Conservation (phyloP, 2,888 invertebrate genomes). For the Tiliacea aurago region DNA sequence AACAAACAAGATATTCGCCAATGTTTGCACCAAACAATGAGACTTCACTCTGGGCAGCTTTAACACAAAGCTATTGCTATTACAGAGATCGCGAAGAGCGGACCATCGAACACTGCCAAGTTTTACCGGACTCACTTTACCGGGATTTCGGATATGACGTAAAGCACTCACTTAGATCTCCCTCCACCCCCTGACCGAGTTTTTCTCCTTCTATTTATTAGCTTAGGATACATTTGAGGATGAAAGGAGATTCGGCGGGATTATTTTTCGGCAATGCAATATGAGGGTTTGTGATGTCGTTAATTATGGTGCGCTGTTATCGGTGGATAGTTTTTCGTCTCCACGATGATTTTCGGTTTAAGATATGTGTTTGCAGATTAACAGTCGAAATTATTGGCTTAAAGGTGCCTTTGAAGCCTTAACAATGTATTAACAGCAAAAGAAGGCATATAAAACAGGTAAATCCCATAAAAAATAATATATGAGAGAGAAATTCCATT, state of each 20-base stretch:
- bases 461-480: neutral
- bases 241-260: conserved; percentile 78
- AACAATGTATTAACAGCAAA: neutral
- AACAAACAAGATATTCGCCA: conserved; percentile 28
- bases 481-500: neutral
- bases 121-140: conserved; percentile 89
- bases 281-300: conserved; percentile 77
- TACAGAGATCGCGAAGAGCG: conserved; percentile 87
- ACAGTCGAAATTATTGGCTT: no score
- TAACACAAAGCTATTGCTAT: conserved; percentile 91
- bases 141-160: conserved; percentile 90
- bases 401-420: neutral
- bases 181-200: conserved; percentile 83
- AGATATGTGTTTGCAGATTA: neutral
- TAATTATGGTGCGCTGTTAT: conserved; percentile 71
- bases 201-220: conserved; percentile 88
- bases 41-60: conserved; percentile 86
- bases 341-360: neutral
- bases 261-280: conserved; percentile 82
- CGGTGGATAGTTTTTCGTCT: conserved; percentile 45
- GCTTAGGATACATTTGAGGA: conserved; percentile 85
- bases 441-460: neutral
- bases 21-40: conserved; percentile 82
- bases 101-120: conserved; percentile 88
- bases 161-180: conserved; percentile 88